Base-by-base conservation (phyloP, 2,888 invertebrate genomes). In the Timandra comae region DNA sequence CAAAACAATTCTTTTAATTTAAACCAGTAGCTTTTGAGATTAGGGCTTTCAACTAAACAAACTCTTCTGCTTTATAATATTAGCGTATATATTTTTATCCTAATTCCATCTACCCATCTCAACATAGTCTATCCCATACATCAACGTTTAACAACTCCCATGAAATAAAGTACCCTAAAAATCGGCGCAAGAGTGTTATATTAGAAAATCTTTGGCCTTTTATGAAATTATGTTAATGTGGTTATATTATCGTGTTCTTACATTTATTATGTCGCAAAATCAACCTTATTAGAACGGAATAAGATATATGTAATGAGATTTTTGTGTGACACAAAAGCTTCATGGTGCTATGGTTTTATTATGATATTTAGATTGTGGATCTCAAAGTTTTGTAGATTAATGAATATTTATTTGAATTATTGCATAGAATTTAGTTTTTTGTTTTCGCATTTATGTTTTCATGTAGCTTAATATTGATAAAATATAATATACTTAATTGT, bases 151-250 rank as follows among this genome's bases (percentile, higher is more conserved):
- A 46, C 41, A 45, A 43, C 29, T 41, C 46, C 39, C 31, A 41
- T 49, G 42, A 44, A 49, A 44, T 34, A 43, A 35, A 45, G 37
- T 24, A 29, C 36, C 33, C 48, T 48, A 52, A 75, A 77, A 80
- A 77, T 70, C 71, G 66, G 67, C 77, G 74, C 73, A 74, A 65
- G 70, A 73, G 44, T 46, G 46, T 46, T 41, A 46, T 80, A 81
- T 78, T 74, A 77, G 73, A 74, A 77, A 75, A 48, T 72, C 66
- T 60, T 61, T 58, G 72, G 52, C 74, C 78, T 76, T 68, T 73
- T 82, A 79, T 76, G 74, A 74, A 77, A 80, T 80, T 82, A 82
- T 80, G 77, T 57, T 76, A 79, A 79, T 75, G 35, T 44, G 24
- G 34, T 42, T 41, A 46, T 45, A 40, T 38, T 29, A 30, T 32